Percentiles rank a stretch among this genome's conserved stretches.
phyloP scores from a whole-genome alignment of 2,113 vertebrate species.

The Podarcis raffonei region DNA sequence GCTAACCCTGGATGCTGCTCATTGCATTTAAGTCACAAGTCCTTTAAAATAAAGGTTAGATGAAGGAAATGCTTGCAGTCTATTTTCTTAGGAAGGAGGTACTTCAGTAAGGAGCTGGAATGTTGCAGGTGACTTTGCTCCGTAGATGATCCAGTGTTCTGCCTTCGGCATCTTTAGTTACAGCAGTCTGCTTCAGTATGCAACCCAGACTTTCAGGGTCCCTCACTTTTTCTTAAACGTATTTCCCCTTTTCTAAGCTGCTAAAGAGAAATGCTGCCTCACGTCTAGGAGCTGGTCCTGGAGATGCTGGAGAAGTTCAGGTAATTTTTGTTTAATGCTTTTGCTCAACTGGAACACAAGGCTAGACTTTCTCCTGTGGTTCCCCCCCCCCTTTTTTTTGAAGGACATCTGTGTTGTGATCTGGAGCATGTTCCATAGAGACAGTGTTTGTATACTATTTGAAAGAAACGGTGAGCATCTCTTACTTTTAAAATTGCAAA shows the following conservation, averaged over 20 bases:
- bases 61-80: too few relatives aligned
- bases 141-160: background rate
- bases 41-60: too few relatives aligned
- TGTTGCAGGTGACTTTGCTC: background rate
- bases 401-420: background rate
- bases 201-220: background rate
- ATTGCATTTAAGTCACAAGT: too few relatives aligned
- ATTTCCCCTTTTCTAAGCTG: constrained; percentile 79
- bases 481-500: background rate
- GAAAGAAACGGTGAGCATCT: too few relatives aligned
- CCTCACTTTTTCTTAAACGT: background rate
- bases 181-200: background rate
- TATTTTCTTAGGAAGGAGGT: too few relatives aligned
- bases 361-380: background rate
- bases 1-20: too few relatives aligned
- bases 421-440: background rate
- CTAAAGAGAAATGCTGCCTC: constrained; percentile 96
- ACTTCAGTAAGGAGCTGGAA: background rate
- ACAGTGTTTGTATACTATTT: background rate
- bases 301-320: constrained; percentile 95
- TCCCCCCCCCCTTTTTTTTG: too few relatives aligned
- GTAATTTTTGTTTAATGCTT: constrained; percentile 67
- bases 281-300: constrained; percentile 91
- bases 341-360: background rate
- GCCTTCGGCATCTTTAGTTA: background rate